Evolutionary conservation across 2,888 invertebrate genomes (phyloP), one percentile per base, ranked within the genome.

Genomic region (Spilarctia lutea): DNA sequence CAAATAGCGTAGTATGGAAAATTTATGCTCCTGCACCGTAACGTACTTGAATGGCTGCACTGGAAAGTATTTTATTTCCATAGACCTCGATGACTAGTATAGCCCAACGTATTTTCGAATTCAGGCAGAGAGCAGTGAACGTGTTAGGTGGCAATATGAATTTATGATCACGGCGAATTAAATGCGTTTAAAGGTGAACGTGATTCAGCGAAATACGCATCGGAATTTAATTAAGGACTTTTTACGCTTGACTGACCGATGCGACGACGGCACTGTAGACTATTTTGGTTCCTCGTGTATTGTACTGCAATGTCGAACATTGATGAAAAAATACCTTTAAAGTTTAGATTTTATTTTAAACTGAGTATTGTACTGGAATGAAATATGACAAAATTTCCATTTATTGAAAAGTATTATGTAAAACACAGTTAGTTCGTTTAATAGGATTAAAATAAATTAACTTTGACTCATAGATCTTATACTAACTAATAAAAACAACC

Each of bases 31-130:
- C 89, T 89, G 90, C 94, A 94, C 93, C 92, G 92, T 90, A 93
- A 93, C 94, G 94, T 91, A 93, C 94, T 94, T 94, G 91, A 94
- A 95, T 93, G 89, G 93, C 91, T 93, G 94, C 93, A 94, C 94
- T 92, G 91, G 93, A 93, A 93, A 93, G 91, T 91, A 93, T 95
- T 95, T 95, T 95, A 95, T 94, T 94, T 94, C 91, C 91, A 92
- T 89, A 91, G 92, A 89, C 90, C 90, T 81, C 86, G 89, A 87
- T 87, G 90, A 90, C 91, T 91, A 82, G 85, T 85, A 88, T 81
- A 81, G 82, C 85, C 82, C 82, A 81, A 75, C 89, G 91, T 89
- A 91, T 93, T 94, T 94, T 92, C 88, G 88, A 91, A 94, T 94
- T 91, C 92, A 91, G 88, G 85, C 89, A 86, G 89, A 85, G 89